A percentile compares a stretch with the other conserved stretches of the same genome.
Evolutionary conservation across 2,888 invertebrate genomes (phyloP).

Genomic region (Spisula solida): DNA sequence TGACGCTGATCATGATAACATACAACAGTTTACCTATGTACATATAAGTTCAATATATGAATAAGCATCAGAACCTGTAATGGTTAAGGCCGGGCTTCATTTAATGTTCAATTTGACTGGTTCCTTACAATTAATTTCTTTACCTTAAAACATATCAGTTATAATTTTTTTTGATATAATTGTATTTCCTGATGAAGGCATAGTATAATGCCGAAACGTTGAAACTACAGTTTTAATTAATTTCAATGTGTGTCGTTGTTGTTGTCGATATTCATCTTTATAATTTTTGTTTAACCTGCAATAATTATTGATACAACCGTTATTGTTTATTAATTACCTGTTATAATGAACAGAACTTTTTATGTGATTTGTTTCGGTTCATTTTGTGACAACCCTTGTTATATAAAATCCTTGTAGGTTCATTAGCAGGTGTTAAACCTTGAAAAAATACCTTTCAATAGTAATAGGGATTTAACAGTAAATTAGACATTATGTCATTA

Average conservation of each 20-base stretch:
- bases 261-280: too few species aligned
- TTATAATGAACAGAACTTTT: background rate
- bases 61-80: slow-evolving; percentile 31
- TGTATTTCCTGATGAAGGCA: too few species aligned
- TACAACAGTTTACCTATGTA: slow-evolving; percentile 44
- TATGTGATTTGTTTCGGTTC: background rate
- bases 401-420: background rate
- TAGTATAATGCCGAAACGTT: too few species aligned
- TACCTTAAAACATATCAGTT: too few species aligned
- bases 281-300: background rate
- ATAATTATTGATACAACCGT: background rate
- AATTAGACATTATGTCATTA: background rate
- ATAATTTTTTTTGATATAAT: too few species aligned
- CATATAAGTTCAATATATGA: slow-evolving; percentile 37
- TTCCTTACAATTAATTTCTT: too few species aligned
- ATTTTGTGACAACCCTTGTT: background rate
- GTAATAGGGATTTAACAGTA: background rate
- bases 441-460: background rate
- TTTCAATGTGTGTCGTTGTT: too few species aligned
- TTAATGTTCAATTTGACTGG: background rate
- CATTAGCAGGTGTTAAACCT: slow-evolving; percentile 5
- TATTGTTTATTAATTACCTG: background rate
- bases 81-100: background rate
- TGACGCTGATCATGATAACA: slow-evolving; percentile 40
- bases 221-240: too few species aligned